phyloP scores from a whole-genome alignment of 2,888 invertebrate genomes.

The Acanthosoma haemorrhoidale region DNA sequence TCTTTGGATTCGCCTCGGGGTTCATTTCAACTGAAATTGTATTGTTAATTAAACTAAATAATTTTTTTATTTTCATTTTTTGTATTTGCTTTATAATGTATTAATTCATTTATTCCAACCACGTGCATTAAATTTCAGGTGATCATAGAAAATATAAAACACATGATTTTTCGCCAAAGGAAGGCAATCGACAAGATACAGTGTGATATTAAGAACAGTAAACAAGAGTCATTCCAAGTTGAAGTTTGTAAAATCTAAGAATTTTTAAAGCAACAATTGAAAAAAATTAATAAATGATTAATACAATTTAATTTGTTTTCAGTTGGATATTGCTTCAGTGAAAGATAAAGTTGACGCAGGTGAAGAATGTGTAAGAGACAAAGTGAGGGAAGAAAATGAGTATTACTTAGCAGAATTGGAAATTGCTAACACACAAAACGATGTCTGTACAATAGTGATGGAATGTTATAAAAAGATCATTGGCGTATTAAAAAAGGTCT shows the following conservation, averaged over 20 bases:
- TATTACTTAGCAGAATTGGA: constrained; percentile 31
- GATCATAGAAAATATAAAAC: constrained; percentile 56
- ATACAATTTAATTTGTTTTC: background rate
- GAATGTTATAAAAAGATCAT: constrained; percentile 34
- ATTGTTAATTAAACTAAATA: too few relatives aligned
- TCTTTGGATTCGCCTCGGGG: too few relatives aligned
- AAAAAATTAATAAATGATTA: background rate
- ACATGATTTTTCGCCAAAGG: constrained; percentile 58
- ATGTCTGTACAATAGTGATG: constrained; percentile 32
- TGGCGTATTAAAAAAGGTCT: constrained; percentile 36
- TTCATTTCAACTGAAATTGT: too few relatives aligned
- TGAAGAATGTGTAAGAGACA: constrained; percentile 25
- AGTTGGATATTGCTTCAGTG: background rate
- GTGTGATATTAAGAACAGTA: constrained; percentile 56
- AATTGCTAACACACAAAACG: constrained; percentile 30
- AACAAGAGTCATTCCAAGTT: constrained; percentile 49
- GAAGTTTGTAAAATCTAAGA: background rate
- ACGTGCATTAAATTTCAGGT: too few relatives aligned
- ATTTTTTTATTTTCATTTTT: too few relatives aligned
- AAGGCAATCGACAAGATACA: constrained; percentile 58
- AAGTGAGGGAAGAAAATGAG: constrained; percentile 16
- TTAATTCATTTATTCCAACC: too few relatives aligned
- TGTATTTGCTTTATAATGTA: too few relatives aligned
- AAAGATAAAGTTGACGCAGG: constrained; percentile 1
- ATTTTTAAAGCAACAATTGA: background rate